Conservation (phyloP, 2,113 vertebrate species). For the Thinocorus orbignyianus region DNA sequence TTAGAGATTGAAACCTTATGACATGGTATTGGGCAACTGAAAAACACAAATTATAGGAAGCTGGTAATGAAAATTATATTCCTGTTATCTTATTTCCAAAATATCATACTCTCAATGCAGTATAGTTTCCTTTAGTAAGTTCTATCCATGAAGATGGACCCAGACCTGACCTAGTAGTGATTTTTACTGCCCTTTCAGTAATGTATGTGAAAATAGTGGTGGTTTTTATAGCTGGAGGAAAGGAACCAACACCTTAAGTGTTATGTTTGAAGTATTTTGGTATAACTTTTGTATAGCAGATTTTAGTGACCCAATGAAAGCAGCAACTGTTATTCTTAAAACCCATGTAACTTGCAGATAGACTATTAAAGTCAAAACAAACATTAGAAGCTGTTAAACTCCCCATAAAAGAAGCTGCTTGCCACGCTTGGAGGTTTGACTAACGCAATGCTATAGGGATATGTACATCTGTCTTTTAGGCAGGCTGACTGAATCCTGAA, state of each 20-base stretch:
- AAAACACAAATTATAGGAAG: background rate
- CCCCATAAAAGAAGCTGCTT: background rate
- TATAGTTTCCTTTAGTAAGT: background rate
- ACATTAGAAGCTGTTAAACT: background rate
- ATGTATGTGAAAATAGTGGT: background rate
- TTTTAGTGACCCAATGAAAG: background rate
- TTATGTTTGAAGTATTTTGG: background rate
- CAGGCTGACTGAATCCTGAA: background rate
- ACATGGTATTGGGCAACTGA: background rate
- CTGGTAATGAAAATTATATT: background rate
- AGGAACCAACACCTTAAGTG: accelerated
- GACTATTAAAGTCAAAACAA: background rate
- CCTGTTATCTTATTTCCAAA: background rate
- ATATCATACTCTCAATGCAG: background rate
- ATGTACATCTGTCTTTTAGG: background rate
- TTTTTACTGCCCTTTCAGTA: background rate
- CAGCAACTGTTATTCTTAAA: background rate
- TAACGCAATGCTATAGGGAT: background rate
- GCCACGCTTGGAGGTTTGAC: background rate
- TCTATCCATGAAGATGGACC: background rate
- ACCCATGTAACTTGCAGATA: background rate
- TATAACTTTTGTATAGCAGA: background rate
- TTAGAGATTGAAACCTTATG: background rate
- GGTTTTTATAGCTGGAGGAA: background rate
- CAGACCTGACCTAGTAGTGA: background rate